A percentile compares a stretch with the other conserved stretches of the same genome.
Conservation (phyloP, 2,888 invertebrate species). For the Venusia cambrica region DNA sequence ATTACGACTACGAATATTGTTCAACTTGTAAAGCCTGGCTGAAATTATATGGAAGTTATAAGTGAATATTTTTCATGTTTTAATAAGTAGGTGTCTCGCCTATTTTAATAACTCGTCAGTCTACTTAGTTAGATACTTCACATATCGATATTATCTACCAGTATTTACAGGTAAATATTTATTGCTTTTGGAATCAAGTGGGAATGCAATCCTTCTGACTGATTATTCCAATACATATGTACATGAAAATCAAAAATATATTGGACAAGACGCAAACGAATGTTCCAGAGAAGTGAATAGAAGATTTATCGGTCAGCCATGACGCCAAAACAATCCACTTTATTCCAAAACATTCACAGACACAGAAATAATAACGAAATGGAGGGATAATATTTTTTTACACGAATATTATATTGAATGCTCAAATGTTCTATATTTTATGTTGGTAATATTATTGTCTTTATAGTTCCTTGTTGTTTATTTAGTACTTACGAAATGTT, state of each 20-base stretch:
- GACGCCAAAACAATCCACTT: constrained; percentile 32
- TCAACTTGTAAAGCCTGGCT: too few relatives aligned
- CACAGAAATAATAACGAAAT: constrained; percentile 44
- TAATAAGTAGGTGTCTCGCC: too few relatives aligned
- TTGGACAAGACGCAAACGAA: too few relatives aligned
- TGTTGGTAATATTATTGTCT: constrained; percentile 72
- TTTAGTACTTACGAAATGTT: constrained; percentile 35
- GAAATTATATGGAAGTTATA: too few relatives aligned
- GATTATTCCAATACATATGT: too few relatives aligned
- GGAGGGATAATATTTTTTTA: constrained; percentile 73
- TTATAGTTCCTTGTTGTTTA: constrained; percentile 68
- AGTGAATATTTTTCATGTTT: too few relatives aligned
- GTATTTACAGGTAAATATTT: constrained; percentile 42
- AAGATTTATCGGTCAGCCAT: constrained; percentile 24
- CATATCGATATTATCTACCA: constrained; percentile 50
- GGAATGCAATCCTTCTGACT: constrained; percentile 14
- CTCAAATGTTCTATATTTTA: constrained; percentile 75
- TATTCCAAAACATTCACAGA: constrained; percentile 45
- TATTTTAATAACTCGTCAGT: too few relatives aligned
- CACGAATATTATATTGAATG: constrained; percentile 68
- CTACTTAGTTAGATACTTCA: constrained; percentile 57
- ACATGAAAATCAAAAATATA: too few relatives aligned
- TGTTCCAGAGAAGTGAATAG: constrained; percentile 21
- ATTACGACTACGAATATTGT: constrained; percentile 46
- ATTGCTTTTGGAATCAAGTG: constrained; percentile 36